Conservation (phyloP, 2,888 invertebrate species). For the Dysmachus trigonus region DNA sequence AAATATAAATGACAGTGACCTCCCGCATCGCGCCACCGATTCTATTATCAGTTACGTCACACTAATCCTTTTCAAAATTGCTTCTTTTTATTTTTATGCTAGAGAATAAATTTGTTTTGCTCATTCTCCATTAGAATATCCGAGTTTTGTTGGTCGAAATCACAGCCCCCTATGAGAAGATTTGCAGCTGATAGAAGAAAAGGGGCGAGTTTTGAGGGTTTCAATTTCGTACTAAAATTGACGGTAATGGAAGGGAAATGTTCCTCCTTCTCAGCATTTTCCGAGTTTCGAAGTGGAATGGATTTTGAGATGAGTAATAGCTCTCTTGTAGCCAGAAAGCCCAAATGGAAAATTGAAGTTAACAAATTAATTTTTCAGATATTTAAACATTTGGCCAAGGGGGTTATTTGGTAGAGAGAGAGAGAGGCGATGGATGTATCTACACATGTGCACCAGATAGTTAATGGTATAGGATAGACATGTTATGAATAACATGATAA, state of each 20-base stretch:
- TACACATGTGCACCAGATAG: background rate
- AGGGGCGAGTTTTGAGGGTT: background rate
- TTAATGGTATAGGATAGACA: background rate
- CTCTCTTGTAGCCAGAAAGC: background rate
- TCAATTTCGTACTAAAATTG: background rate
- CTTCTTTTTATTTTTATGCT: background rate
- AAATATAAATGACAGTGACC: background rate
- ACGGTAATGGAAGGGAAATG: background rate
- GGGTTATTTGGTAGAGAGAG: background rate
- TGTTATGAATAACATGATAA: background rate
- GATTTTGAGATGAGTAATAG: background rate
- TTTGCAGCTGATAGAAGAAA: background rate
- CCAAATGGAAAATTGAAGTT: background rate
- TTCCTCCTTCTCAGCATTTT: background rate
- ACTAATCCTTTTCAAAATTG: background rate
- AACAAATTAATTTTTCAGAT: background rate
- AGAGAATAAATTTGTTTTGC: background rate
- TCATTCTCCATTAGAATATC: background rate
- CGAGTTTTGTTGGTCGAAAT: background rate
- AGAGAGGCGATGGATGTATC: background rate
- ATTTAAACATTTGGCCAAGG: background rate
- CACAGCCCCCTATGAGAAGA: background rate
- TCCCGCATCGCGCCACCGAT: background rate
- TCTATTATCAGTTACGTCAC: background rate
- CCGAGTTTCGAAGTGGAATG: background rate